Evolutionary conservation across 2,797 vertebrate genomes (phyloP), one percentile per base, ranked within the genome.

Genomic region (Gadopsis bispinosus): DNA sequence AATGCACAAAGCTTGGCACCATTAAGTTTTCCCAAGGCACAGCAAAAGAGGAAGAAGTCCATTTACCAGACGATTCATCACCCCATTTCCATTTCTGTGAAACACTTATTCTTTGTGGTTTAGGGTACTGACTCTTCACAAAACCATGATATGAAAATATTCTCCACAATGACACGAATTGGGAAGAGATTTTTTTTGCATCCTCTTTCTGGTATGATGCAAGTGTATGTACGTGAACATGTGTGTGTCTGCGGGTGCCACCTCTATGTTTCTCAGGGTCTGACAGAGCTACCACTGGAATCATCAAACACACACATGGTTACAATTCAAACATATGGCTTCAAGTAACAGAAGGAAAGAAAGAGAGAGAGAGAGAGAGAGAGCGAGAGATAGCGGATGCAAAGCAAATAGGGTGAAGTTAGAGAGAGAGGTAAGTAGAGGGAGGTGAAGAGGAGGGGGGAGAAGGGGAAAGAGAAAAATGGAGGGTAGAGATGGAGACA

Each of bases 241-340:
- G 45, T 75, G 66, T 62, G 70, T 69, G 41, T 83, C 22, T 72
- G 47, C 77, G 20, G 4, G 50, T 84, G 69, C 56, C 82, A 81
- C 83, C 77, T 88, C 69, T 47, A 31, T 71, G 83, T 79, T 87
- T 89, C 84, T 85, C 84, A 84, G 74, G 80, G 79, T 74, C 81
- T 86, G 75, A 92, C 87, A 84, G 85, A 91, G 80, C 89, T 84
- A 80, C 91, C 81, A 80, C 82, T 92, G 80, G 89, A 83, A 77
- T 89, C 85, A 88, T 88, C 89, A 91, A 87, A 90, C 81, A 84
- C 84, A 82, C 91, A 94, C 81, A 90, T 92, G 93, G 85, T 85
- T 81, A 75, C 88, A 88, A 90, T 94, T 91, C 83, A 22, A 80
- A 74, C 87, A 89, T 77, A 84, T 91, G 89, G 88, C 87, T 92